Conservation (phyloP, 2,888 invertebrate genomes). For the Agonum fuliginosum region DNA sequence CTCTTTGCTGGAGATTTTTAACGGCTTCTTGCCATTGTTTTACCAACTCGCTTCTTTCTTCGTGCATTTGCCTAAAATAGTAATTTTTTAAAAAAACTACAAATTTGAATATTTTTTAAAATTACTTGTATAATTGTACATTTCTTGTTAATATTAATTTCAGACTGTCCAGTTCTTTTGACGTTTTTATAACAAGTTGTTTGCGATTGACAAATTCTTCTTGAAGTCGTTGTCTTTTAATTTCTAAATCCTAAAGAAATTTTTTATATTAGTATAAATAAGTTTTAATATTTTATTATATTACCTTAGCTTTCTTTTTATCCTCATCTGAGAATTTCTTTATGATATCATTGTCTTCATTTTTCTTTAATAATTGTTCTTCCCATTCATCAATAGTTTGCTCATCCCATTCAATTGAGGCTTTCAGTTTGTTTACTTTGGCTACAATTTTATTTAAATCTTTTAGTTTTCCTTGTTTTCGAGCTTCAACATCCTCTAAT, state of each 20-base stretch:
- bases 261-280: constrained; percentile 10
- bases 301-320: constrained; percentile 76
- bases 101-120: constrained; percentile 2
- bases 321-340: constrained; percentile 84
- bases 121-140: constrained; percentile 53
- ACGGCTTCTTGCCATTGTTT: constrained; percentile 84
- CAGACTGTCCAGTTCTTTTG: constrained; percentile 47
- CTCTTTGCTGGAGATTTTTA: constrained; percentile 81
- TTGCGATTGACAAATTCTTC: constrained; percentile 72
- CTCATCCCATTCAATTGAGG: constrained; percentile 81
- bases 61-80: constrained; percentile 75
- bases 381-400: constrained; percentile 83
- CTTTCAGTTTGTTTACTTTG: constrained; percentile 79
- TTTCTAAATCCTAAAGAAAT: constrained; percentile 73
- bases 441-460: constrained; percentile 76
- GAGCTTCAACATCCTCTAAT: constrained; percentile 71
- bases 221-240: constrained; percentile 74
- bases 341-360: constrained; percentile 82
- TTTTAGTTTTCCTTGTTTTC: constrained; percentile 72
- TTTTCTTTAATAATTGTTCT: constrained; percentile 80
- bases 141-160: constrained; percentile 48
- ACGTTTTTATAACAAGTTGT: constrained; percentile 51
- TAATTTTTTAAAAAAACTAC: neutral
- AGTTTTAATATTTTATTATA: neutral
- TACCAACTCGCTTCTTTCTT: constrained; percentile 81